A percentile compares a stretch with the other conserved stretches of the same genome.
Evolutionary conservation across 1,140 invertebrate species (phyloP).

Genomic region (Onthophagus taurus): DNA sequence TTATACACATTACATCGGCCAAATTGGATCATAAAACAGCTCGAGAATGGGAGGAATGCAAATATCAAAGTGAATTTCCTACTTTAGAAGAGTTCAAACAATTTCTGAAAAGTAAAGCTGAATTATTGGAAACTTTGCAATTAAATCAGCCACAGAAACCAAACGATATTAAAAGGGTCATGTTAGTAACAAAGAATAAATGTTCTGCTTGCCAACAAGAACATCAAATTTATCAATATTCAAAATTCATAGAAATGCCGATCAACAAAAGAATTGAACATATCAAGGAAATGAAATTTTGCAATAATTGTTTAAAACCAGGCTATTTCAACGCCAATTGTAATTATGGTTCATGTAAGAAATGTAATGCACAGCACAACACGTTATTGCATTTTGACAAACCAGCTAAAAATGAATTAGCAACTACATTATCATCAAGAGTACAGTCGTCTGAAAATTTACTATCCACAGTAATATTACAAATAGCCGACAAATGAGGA

Average conservation of each 20-base stretch:
- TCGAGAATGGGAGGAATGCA: slow-evolving; percentile 1
- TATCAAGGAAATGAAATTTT: slow-evolving; percentile 10
- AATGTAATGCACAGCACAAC: slow-evolving; percentile 14
- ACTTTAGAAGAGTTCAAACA: slow-evolving; percentile 1
- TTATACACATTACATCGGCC: slow-evolving; percentile 3
- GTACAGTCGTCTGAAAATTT: too few relatives aligned
- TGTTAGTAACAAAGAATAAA: too few relatives aligned
- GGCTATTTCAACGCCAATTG: too few relatives aligned
- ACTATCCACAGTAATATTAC: slow-evolving; percentile 4
- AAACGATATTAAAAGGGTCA: not conserved
- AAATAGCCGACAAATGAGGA: slow-evolving; percentile 1
- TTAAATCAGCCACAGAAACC: not conserved
- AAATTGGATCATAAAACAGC: slow-evolving; percentile 1
- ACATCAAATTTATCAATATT: too few relatives aligned
- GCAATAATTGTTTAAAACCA: too few relatives aligned
- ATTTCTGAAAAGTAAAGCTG: not conserved
- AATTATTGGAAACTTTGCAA: slow-evolving; percentile 10
- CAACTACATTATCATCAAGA: not conserved
- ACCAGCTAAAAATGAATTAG: not conserved
- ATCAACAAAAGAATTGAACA: slow-evolving; percentile 5
- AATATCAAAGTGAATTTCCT: not conserved
- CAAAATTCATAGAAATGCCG: not conserved
- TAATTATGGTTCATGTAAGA: slow-evolving; percentile 12
- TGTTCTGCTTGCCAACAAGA: too few relatives aligned
- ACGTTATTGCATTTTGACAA: slow-evolving; percentile 14